Base-by-base conservation (phyloP, 2,888 invertebrate genomes). In the Phania funesta region DNA sequence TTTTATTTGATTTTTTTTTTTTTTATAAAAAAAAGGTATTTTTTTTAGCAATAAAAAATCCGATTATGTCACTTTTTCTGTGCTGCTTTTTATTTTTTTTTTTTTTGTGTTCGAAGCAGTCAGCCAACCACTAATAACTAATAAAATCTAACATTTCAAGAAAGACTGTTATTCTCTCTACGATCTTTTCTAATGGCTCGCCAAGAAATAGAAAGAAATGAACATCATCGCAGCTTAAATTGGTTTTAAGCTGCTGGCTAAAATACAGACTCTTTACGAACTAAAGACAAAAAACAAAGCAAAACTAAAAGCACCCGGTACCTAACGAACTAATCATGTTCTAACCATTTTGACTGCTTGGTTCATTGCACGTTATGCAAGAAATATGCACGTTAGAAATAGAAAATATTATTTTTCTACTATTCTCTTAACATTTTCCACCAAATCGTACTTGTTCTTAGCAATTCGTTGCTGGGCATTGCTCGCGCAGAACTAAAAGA, bases 31-130 rank as follows among this genome's bases (percentile, higher is more conserved):
- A 50, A 46, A 20, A 46, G 13, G 52, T 26, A 20, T 29, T 18
- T 18, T 32, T 58, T n/a, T n/a, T n/a, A n/a, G n/a, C 41, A 41
- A 50, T n/a, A n/a, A n/a, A n/a, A n/a, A n/a, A n/a, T n/a, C n/a
- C 67, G 81, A 81, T 81, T 81, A 81, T 81, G 77, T 81, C 81
- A 81, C 76, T 73, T 67, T 54, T 81, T 70, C 50, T 64, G 56
- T 38, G 71, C 24, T 62, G n/a, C n/a, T 79, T 62, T 29, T 13
- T 22, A 46, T 46, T 35, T 20, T 56, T 0, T 35, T 48, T 48
- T 65, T 41, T 65, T 64, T 48, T 22, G 22, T 38, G 8, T 41
- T 26, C 35, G 4, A 73, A 38, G 29, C 41, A n/a, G 26, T 24
- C 29, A 52, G 41, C n/a, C 26, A 50, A 62, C 52, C 26, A 67